Percentiles rank a stretch among this genome's conserved stretches.
These are phyloP conservation scores for Phrynocephalus vlangalii DNA, from an alignment of 2,797 vertebrate genomes.

Conservation along the genomic window DNA sequence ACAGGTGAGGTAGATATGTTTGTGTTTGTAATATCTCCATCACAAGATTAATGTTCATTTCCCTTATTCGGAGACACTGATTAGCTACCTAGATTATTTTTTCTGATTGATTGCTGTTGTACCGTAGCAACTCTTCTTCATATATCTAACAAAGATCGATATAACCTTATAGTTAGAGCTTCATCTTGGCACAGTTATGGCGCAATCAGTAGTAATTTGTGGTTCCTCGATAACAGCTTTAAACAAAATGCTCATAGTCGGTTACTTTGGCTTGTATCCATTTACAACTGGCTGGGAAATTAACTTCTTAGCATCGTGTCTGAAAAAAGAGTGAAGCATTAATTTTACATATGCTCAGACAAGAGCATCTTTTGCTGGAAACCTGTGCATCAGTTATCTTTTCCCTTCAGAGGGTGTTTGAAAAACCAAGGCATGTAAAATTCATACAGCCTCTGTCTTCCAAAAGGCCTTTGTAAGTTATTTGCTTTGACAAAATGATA, in stretches of 20 bases:
- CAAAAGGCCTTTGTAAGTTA: not conserved
- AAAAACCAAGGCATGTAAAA: not conserved
- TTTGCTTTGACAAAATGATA: not conserved
- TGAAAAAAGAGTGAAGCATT: slow-evolving; percentile 20
- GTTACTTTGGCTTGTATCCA: slow-evolving; percentile 35
- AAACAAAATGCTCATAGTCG: slow-evolving; percentile 44
- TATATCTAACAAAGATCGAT: slow-evolving; percentile 59
- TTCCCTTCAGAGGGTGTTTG: slow-evolving; percentile 20
- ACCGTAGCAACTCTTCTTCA: slow-evolving; percentile 60
- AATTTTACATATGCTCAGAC: slow-evolving; percentile 11
- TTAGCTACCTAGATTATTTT: slow-evolving; percentile 70
- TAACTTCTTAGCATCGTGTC: slow-evolving; percentile 31
- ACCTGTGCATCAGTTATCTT: not conserved
- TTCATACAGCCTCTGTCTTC: slow-evolving; percentile 18
- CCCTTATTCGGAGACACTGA: slow-evolving; percentile 65
- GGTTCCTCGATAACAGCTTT: slow-evolving; percentile 51
- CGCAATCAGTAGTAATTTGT: slow-evolving; percentile 61
- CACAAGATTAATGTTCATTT: slow-evolving; percentile 70
- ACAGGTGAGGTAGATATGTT: slow-evolving; percentile 62
- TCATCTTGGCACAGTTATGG: slow-evolving; percentile 42
- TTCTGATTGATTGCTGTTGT: slow-evolving; percentile 68
- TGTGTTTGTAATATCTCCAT: slow-evolving; percentile 64
- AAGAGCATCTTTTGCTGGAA: slow-evolving; percentile 18
- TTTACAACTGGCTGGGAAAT: slow-evolving; percentile 22
- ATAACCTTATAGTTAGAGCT: slow-evolving; percentile 59